Evolutionary conservation across 2,888 invertebrate species (phyloP).

Genomic region (Chloromyia formosa): DNA sequence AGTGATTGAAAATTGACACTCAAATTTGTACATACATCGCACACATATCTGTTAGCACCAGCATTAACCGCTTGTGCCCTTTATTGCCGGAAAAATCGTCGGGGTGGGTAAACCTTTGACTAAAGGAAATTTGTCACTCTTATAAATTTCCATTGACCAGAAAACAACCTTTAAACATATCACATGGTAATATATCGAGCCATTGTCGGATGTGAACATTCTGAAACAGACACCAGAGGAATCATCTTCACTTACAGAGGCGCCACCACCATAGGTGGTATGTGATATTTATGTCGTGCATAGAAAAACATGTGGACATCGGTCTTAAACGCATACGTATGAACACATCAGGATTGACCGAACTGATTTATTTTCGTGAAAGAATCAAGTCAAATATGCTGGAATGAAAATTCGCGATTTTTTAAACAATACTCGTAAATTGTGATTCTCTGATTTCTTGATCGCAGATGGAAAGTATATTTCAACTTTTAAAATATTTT

Average conservation of each 20-base stretch:
- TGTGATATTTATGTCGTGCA: neutral
- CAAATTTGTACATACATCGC: no score
- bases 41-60: conserved; percentile 9
- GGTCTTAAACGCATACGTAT: neutral
- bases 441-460: no score
- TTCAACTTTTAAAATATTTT: no score
- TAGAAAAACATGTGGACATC: conserved; percentile 1
- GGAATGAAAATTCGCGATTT: no score
- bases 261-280: conserved; percentile 38
- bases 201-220: conserved; percentile 2
- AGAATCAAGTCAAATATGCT: no score
- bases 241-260: conserved; percentile 3
- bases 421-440: no score
- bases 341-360: conserved; percentile 3
- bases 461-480: no score
- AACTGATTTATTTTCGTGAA: conserved; percentile 1
- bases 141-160: conserved; percentile 33
- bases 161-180: conserved; percentile 38
- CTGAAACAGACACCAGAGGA: conserved; percentile 8
- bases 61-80: conserved; percentile 27
- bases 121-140: neutral
- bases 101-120: conserved; percentile 6
- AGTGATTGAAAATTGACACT: no score
- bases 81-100: neutral
- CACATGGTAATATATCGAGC: conserved; percentile 6